Evolutionary conservation across 2,797 vertebrate genomes (phyloP).

Genomic region (Enteromius afrohamiltoni): DNA sequence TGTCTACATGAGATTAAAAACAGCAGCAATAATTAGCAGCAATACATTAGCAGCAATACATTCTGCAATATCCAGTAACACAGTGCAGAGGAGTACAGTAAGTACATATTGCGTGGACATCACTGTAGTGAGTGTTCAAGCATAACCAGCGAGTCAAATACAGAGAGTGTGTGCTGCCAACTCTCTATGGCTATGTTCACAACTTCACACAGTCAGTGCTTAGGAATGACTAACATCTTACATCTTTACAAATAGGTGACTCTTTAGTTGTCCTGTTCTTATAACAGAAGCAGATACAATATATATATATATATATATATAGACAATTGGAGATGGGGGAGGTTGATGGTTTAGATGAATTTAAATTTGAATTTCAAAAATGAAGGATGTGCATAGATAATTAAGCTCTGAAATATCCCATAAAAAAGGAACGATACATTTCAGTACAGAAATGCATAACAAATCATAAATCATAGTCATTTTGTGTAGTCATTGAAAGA

Average conservation of each 20-base stretch:
- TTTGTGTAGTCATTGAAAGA: neutral
- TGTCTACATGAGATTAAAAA: neutral
- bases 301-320: neutral
- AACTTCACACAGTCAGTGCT: constrained; percentile 14
- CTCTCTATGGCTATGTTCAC: constrained; percentile 1
- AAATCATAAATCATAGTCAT: neutral
- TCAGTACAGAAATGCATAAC: neutral
- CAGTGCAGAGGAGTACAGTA: constrained; percentile 45
- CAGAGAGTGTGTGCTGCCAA: neutral
- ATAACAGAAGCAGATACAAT: neutral
- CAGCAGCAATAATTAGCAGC: constrained; percentile 45
- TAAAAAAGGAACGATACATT: neutral
- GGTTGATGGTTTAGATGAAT: neutral
- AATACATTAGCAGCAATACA: constrained; percentile 45
- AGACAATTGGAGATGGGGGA: neutral
- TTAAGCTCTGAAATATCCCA: neutral
- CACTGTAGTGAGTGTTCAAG: constrained; percentile 53
- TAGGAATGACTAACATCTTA: constrained; percentile 14
- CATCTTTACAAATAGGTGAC: neutral
- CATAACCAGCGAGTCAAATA: constrained; percentile 6
- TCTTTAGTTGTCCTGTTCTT: neutral
- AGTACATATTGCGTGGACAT: constrained; percentile 59
- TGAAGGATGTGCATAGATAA: neutral
- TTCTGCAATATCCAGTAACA: constrained; percentile 65
- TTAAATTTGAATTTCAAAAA: neutral